phyloP scores from a whole-genome alignment of 2,113 vertebrate genomes.

The Halcyon malimbica region DNA sequence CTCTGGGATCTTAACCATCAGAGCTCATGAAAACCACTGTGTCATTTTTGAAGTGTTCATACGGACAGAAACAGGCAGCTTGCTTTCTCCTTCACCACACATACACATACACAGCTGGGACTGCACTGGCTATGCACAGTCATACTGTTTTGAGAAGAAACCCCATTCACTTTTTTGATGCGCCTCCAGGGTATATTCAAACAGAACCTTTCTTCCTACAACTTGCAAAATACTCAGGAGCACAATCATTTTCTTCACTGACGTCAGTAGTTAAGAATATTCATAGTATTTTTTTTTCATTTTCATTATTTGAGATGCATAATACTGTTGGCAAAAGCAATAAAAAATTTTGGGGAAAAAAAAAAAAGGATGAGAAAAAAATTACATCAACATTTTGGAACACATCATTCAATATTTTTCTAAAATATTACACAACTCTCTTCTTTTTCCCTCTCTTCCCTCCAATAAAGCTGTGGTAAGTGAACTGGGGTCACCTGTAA shows the following conservation, averaged over 20 bases:
- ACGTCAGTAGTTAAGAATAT: background rate
- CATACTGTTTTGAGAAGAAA: background rate
- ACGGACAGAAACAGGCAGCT: fast-evolving
- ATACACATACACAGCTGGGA: background rate
- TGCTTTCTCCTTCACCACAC: background rate
- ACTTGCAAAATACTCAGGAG: background rate
- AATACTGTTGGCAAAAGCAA: background rate
- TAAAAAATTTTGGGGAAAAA: background rate
- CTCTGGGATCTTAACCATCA: background rate
- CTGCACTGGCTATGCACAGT: fast-evolving
- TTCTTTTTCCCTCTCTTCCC: background rate
- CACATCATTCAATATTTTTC: background rate
- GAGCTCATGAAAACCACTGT: background rate
- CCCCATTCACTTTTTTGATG: background rate
- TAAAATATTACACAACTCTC: background rate
- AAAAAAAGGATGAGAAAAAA: background rate
- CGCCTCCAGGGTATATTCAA: background rate
- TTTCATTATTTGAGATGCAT: background rate
- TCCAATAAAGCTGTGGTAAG: background rate
- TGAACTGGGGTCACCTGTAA: background rate
- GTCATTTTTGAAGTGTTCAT: background rate
- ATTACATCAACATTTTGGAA: background rate
- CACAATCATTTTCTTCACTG: background rate
- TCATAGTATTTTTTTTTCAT: background rate
- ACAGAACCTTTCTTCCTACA: background rate